Percentiles rank a stretch among this genome's conserved stretches.
Evolutionary conservation across 2,888 invertebrate species (phyloP).

Genomic region (Helicoverpa assulta): DNA sequence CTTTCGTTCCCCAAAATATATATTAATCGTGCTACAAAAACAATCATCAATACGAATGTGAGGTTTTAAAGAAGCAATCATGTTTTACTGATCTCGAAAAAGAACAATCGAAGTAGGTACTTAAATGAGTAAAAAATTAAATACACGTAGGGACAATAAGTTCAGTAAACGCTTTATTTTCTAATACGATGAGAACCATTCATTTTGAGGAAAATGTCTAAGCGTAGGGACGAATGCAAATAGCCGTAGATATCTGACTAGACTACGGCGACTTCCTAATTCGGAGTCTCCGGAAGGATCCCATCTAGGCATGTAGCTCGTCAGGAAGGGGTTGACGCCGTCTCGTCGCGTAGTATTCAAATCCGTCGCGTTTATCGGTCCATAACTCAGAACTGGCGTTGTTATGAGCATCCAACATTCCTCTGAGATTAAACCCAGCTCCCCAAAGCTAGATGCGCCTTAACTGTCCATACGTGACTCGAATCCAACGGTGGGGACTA

Average conservation of each 20-base stretch:
- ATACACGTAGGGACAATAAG: slow-evolving; percentile 4
- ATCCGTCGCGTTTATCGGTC: slow-evolving; percentile 83
- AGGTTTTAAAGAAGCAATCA: slow-evolving; percentile 48
- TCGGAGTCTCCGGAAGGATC: slow-evolving; percentile 60
- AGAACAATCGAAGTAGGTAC: slow-evolving; percentile 14
- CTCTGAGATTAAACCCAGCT: slow-evolving; percentile 82
- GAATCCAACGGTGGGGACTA: slow-evolving; percentile 69
- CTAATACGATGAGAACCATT: slow-evolving; percentile 27
- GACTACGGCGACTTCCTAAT: slow-evolving; percentile 60
- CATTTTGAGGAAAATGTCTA: slow-evolving; percentile 26
- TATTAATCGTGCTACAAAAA: slow-evolving; percentile 41
- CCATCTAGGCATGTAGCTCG: slow-evolving; percentile 65
- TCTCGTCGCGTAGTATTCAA: slow-evolving; percentile 80
- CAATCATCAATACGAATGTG: slow-evolving; percentile 34
- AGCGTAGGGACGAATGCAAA: slow-evolving; percentile 44
- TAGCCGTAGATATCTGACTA: slow-evolving; percentile 53
- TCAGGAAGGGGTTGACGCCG: slow-evolving; percentile 73
- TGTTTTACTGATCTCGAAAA: slow-evolving; percentile 26
- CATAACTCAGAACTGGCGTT: slow-evolving; percentile 82
- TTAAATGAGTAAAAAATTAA: slow-evolving; percentile 2
- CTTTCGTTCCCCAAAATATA: slow-evolving; percentile 45
- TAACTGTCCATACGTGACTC: slow-evolving; percentile 78
- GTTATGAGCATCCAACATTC: slow-evolving; percentile 82
- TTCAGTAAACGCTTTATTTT: slow-evolving; percentile 29
- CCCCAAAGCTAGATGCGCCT: slow-evolving; percentile 67